phyloP scores from a whole-genome alignment of 2,113 vertebrate genomes.

The Trematocara stigmaticum region DNA sequence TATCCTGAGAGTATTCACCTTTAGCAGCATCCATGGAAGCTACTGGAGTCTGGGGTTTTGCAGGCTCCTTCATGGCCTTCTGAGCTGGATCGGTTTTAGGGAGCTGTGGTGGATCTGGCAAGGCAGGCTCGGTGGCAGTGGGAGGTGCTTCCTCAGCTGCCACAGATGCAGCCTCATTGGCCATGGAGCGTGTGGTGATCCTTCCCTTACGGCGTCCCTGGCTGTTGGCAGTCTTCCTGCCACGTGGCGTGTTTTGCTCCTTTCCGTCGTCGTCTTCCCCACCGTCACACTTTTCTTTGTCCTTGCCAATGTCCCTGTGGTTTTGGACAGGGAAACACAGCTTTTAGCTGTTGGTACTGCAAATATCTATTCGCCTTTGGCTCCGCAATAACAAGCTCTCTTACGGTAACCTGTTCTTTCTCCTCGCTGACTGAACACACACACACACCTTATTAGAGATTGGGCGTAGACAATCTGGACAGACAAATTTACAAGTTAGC shows the following conservation, averaged over 20 bases:
- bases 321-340: slow-evolving; percentile 21
- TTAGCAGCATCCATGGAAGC: slow-evolving; percentile 61
- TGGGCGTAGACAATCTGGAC: neutral
- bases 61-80: slow-evolving; percentile 67
- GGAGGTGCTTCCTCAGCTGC: slow-evolving; percentile 83
- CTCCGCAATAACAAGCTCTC: slow-evolving; percentile 13
- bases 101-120: slow-evolving; percentile 64
- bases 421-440: neutral
- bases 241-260: slow-evolving; percentile 87
- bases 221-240: slow-evolving; percentile 89
- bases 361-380: slow-evolving; percentile 31
- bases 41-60: slow-evolving; percentile 59
- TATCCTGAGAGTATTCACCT: slow-evolving; percentile 47
- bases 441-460: neutral
- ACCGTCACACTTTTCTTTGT: slow-evolving; percentile 92
- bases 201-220: slow-evolving; percentile 94
- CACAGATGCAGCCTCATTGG: slow-evolving; percentile 89
- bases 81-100: slow-evolving; percentile 65
- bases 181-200: slow-evolving; percentile 98
- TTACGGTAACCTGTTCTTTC: neutral
- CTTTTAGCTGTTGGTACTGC: slow-evolving; percentile 11
- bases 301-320: slow-evolving; percentile 90
- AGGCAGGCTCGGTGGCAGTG: slow-evolving; percentile 77
- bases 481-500: neutral
- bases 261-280: slow-evolving; percentile 91